phyloP scores from a whole-genome alignment of 1,140 invertebrate species.

The Meloidogyne hapla region DNA sequence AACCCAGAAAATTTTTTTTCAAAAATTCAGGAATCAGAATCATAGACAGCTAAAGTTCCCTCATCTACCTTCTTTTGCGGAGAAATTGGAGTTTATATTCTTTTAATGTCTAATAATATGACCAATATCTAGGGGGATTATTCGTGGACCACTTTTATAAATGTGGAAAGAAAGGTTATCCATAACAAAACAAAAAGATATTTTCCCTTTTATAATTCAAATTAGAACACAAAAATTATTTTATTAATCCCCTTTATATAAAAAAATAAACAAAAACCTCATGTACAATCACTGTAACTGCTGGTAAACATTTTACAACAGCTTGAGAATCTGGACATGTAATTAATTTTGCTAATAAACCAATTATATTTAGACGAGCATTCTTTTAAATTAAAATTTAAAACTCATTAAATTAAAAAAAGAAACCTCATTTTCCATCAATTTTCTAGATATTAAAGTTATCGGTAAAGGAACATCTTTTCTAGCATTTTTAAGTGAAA shows the following conservation, averaged over 20 bases:
- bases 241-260: conserved; percentile 30
- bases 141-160: too few relatives aligned
- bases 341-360: conserved; percentile 37
- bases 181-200: too few relatives aligned
- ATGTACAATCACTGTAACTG: conserved; percentile 35
- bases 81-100: too few relatives aligned
- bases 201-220: neutral
- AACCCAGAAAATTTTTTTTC: too few relatives aligned
- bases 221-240: neutral
- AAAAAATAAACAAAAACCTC: conserved; percentile 14
- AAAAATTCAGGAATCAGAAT: too few relatives aligned
- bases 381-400: conserved; percentile 34
- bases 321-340: conserved; percentile 53
- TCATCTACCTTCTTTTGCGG: too few relatives aligned
- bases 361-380: conserved; percentile 37
- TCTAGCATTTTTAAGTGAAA: conserved; percentile 36
- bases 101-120: too few relatives aligned
- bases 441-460: conserved; percentile 31
- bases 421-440: conserved; percentile 39
- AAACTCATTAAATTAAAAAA: conserved; percentile 21
- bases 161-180: too few relatives aligned
- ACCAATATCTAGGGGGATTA: too few relatives aligned
- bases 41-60: too few relatives aligned
- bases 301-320: conserved; percentile 42
- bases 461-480: conserved; percentile 40